These are phyloP conservation scores for Meloidogyne floridensis DNA, from an alignment of 1,140 invertebrate genomes.

Conservation along the genomic window DNA sequence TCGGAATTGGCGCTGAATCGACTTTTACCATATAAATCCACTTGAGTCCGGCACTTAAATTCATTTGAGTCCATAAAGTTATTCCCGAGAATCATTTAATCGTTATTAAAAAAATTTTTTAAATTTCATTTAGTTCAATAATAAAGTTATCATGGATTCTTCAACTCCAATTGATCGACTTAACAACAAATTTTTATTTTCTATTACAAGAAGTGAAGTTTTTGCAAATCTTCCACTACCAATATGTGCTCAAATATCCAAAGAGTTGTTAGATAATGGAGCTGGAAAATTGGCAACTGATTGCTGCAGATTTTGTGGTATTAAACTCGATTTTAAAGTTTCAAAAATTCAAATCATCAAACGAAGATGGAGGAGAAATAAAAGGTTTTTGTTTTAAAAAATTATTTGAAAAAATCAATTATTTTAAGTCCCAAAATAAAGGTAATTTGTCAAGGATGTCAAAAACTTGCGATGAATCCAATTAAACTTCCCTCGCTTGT, in stretches of 20 bases:
- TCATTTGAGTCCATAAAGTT: no score
- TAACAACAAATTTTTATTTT: background rate
- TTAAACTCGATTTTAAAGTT: background rate
- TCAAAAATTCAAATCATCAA: background rate
- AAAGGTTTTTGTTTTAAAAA: background rate
- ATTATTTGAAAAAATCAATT: background rate
- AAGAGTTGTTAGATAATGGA: background rate
- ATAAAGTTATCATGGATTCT: background rate
- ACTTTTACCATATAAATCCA: no score
- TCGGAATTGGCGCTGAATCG: no score
- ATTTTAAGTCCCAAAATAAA: background rate
- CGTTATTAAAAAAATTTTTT: no score
- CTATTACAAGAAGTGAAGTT: background rate
- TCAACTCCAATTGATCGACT: background rate
- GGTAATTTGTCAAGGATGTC: background rate
- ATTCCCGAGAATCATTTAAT: no score
- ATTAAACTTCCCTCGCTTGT: background rate
- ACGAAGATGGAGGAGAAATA: background rate
- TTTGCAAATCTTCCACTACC: background rate
- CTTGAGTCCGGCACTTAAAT: no score
- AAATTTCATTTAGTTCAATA: background rate
- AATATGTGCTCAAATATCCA: background rate
- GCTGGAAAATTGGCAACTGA: background rate
- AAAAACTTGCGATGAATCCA: background rate
- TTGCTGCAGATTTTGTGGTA: background rate